Percentiles rank a stretch among this genome's conserved stretches.
phyloP scores from a whole-genome alignment of 2,888 invertebrate genomes.

The Amphimallon solstitiale region DNA sequence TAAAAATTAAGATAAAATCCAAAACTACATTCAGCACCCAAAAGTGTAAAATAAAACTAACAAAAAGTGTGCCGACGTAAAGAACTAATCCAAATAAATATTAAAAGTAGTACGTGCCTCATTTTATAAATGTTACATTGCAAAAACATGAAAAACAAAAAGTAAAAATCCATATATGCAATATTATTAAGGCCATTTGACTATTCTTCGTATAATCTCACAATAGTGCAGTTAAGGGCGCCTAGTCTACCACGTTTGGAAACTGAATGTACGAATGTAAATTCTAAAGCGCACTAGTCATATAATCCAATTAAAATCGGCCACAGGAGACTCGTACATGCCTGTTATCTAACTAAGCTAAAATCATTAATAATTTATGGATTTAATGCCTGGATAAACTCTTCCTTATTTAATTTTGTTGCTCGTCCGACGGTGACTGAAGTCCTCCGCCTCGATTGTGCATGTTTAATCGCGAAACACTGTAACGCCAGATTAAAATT shows the following conservation, averaged over 20 bases:
- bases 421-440: slow-evolving; percentile 8
- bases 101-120: too few relatives aligned
- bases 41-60: too few relatives aligned
- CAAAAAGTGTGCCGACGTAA: too few relatives aligned
- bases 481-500: slow-evolving; percentile 3
- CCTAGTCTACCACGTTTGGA: not conserved
- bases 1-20: too few relatives aligned
- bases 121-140: too few relatives aligned
- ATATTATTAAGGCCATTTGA: too few relatives aligned
- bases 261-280: slow-evolving; percentile 8
- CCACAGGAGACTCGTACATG: slow-evolving; percentile 58
- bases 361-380: slow-evolving; percentile 60
- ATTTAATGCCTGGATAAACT: slow-evolving; percentile 53
- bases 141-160: too few relatives aligned
- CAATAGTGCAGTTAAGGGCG: not conserved
- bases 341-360: slow-evolving; percentile 60
- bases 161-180: too few relatives aligned
- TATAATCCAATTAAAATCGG: slow-evolving; percentile 62
- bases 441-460: not conserved
- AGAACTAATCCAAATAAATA: too few relatives aligned
- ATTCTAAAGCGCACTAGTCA: slow-evolving; percentile 47
- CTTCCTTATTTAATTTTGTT: slow-evolving; percentile 38
- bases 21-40: too few relatives aligned
- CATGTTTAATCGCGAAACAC: slow-evolving; percentile 3
- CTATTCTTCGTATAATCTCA: not conserved